Evolutionary conservation across 2,797 vertebrate species (phyloP).

Genomic region (Chaunax sp.): DNA sequence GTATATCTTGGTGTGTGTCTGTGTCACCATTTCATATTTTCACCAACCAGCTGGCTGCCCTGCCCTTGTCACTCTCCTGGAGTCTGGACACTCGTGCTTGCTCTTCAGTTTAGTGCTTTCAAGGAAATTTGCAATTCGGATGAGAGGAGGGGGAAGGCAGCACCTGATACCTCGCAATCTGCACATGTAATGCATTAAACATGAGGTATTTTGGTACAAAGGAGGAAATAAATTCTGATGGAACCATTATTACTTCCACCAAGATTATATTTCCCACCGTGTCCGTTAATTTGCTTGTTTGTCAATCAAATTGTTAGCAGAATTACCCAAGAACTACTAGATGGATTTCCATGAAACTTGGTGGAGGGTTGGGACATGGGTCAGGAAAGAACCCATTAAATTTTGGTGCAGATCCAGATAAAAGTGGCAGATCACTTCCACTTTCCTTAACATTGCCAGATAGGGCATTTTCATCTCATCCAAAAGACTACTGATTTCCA

Average conservation of each 20-base stretch:
- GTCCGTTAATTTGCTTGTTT: too few species aligned
- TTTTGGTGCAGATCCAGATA: too few species aligned
- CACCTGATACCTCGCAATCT: conserved; percentile 27
- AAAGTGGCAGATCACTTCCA: too few species aligned
- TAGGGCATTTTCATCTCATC: too few species aligned
- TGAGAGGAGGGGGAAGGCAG: conserved; percentile 22
- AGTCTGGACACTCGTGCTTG: conserved; percentile 1
- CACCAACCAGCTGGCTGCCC: conserved; percentile 33
- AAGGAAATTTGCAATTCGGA: conserved; percentile 51
- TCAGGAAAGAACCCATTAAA: too few species aligned
- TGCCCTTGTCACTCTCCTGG: conserved; percentile 1
- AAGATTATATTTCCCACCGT: too few species aligned
- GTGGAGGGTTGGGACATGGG: too few species aligned
- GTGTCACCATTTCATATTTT: conserved; percentile 26
- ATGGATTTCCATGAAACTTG: too few species aligned
- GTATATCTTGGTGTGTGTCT: background rate
- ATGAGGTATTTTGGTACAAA: background rate
- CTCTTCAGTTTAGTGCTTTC: conserved; percentile 22
- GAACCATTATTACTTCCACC: background rate
- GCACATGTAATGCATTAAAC: conserved; percentile 22
- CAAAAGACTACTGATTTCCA: too few species aligned
- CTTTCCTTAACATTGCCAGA: too few species aligned
- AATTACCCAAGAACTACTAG: too few species aligned
- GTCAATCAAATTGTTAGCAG: too few species aligned
- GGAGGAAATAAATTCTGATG: conserved; percentile 8